Conservation (phyloP, 2,888 invertebrate genomes). For the Pogonocherus hispidulus region DNA sequence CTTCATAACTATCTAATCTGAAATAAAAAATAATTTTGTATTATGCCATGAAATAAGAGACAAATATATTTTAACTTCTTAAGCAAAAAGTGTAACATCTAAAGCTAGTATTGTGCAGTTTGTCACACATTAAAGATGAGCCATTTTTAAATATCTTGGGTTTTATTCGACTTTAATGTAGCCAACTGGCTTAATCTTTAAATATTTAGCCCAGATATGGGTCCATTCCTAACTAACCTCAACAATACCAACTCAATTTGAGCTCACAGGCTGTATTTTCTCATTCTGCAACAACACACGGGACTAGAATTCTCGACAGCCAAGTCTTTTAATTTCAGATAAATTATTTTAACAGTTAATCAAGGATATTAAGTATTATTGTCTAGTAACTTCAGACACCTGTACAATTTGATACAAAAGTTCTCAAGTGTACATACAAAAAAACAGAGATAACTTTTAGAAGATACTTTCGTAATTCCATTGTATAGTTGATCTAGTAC, state of each 20-base stretch:
- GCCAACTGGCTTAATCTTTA: slow-evolving; percentile 28
- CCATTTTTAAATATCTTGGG: slow-evolving; percentile 4
- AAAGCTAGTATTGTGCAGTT: slow-evolving; percentile 12
- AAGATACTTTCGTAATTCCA: too few species aligned
- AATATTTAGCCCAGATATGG: slow-evolving; percentile 28
- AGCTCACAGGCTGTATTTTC: slow-evolving; percentile 43
- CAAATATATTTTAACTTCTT: background rate
- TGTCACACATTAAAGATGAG: background rate
- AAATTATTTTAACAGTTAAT: slow-evolving; percentile 31
- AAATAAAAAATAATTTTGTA: too few species aligned
- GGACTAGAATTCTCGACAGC: slow-evolving; percentile 68
- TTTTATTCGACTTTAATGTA: background rate
- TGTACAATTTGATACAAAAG: too few species aligned
- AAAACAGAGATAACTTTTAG: too few species aligned
- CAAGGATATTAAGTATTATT: slow-evolving; percentile 9
- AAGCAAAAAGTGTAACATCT: slow-evolving; percentile 8
- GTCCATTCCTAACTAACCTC: slow-evolving; percentile 31
- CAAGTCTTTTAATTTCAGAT: slow-evolving; percentile 49
- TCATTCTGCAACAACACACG: slow-evolving; percentile 58
- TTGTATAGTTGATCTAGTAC: too few species aligned
- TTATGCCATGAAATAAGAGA: background rate
- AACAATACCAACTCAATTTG: slow-evolving; percentile 36
- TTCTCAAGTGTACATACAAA: too few species aligned
- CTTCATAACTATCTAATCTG: too few species aligned
- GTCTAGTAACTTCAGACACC: slow-evolving; percentile 14